Evolutionary conservation across 2,113 vertebrate genomes (phyloP), one percentile per base, ranked within the genome.

Genomic region (Microtus pennsylvanicus): DNA sequence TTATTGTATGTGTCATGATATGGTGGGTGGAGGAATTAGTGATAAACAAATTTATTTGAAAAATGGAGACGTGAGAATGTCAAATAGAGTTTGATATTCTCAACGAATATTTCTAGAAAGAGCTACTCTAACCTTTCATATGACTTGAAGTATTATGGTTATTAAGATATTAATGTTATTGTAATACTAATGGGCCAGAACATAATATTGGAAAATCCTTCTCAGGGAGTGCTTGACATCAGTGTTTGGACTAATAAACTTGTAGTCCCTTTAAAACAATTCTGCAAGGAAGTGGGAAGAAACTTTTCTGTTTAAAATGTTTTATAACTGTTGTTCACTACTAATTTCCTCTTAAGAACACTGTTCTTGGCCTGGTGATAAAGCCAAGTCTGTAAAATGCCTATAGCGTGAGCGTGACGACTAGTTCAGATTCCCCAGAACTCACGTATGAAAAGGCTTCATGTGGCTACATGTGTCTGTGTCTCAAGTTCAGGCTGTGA

Each of bases 271-370:
- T 82, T 50, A 76, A 89, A 86, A 83, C 61, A 93, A 70, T 30
- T 86, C 9, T 52, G 21, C 35, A 81, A 89, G 81, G 10, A 82
- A 58, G 42, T 47, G 76, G 16, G 70, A 9, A 10, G n/a, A 26
- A 16, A 13, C 14, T 12, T 76, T 87, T 42, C 24, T 75, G n/a
- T 50, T 11, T 52, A 81, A 86, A 50, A 74, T 85, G 55, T 90
- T 94, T 94, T 16, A 58, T 50, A 61, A 70, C 26, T 86, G 22
- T 91, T 92, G 6, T 24, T 24, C 4, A 72, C n/a, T 47, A 47
- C 8, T 90, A 75, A 38, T 45, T 85, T 85, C 24, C 21, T 85
- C 26, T 97, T 88, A 35, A 82, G 77, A 96, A 26, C 81, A 38
- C 75, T 70, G 74, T 45, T 12, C 28, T 50, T 35, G 19, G 21